phyloP scores from a whole-genome alignment of 1,140 invertebrate genomes.

The Diorhabda sublineata region DNA sequence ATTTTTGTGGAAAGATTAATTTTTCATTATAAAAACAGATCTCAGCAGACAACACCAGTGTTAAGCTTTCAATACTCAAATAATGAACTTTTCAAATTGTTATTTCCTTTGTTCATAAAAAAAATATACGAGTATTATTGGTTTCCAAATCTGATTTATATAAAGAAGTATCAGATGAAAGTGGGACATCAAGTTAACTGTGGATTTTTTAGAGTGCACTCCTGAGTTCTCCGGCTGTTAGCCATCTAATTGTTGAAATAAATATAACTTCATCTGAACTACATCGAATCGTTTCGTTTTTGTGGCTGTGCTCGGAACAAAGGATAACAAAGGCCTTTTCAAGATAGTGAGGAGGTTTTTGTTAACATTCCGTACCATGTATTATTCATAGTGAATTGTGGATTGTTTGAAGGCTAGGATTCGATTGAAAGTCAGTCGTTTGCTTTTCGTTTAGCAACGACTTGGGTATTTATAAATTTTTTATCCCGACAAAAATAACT shows the following conservation, averaged over 20 bases:
- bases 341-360: conserved; percentile 26
- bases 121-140: no score
- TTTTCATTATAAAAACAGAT: no score
- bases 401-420: conserved; percentile 18
- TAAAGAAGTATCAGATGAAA: no score
- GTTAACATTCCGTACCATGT: conserved; percentile 27
- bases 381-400: conserved; percentile 30
- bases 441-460: neutral
- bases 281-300: conserved; percentile 30
- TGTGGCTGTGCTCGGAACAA: conserved; percentile 27
- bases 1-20: no score
- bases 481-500: neutral
- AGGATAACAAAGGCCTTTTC: conserved; percentile 31
- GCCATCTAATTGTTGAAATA: conserved; percentile 35
- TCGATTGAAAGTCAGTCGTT: neutral
- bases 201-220: no score
- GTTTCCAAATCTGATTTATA: no score
- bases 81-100: no score
- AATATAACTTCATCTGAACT: conserved; percentile 36
- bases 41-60: no score
- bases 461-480: neutral
- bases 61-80: no score
- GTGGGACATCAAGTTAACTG: no score
- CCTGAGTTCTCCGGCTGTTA: neutral
- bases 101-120: no score